Base-by-base conservation (phyloP, 2,113 vertebrate species). In the Ptychochromis oligacanthus region DNA sequence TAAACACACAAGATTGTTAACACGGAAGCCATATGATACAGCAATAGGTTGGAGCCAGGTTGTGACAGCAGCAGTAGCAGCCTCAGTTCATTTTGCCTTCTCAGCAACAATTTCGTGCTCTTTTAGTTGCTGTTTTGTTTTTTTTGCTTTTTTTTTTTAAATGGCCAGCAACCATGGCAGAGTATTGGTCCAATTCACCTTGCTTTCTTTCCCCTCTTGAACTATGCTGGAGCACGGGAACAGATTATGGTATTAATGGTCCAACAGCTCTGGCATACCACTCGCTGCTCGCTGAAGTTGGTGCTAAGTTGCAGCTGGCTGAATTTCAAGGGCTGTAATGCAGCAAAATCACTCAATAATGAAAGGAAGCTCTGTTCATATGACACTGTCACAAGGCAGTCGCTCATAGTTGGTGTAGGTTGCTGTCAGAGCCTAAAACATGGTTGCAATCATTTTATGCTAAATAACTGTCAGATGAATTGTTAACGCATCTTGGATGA, bases 221-320 rank as follows among this genome's bases (percentile, higher is more conserved):
- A 82, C 87, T 82, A 65, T 79, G 81, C 82, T 59, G 80, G 55
- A 87, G 59, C 84, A 87, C 83, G 91, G 87, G 76, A 87, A 93
- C 92, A 94, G 93, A 95, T 95, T 95, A 94, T 83, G 55, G 90
- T 91, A 90, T 95, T 94, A 91, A 87, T 91, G 83, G 67, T 88
- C 91, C 74, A 85, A 75, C 75, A 65, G 87, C 82, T 85, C 79
- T 54, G 67, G 87, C 83, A 89, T 89, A 88, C 87, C 89, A 60
- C 86, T 77, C 84, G 2, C 61, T 74, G 88, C 88, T 86, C 49
- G 84, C 86, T 81, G 77, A 93, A 93, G 87, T 90, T 90, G 77
- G 80, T 82, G 88, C 88, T 93, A 91, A 94, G 92, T 93, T 94
- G 82, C 88, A 79, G 80, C 88, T 95, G 93, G 93, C 92, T 72